A percentile compares a stretch with the other conserved stretches of the same genome.
These are phyloP conservation scores for Octomys mimax DNA, from an alignment of 2,797 vertebrate genomes.

Conservation along the genomic window DNA sequence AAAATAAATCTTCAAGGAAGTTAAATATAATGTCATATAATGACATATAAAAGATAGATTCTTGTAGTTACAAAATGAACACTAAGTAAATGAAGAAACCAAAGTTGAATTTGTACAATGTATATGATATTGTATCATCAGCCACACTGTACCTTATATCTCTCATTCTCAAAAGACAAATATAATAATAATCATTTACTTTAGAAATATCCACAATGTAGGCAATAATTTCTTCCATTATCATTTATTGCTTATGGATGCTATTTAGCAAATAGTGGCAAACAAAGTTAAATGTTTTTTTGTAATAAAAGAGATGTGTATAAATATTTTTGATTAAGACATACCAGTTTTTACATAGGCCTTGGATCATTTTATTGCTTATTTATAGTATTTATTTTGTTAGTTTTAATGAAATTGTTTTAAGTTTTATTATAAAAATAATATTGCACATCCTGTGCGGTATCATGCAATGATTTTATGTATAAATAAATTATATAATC, in stretches of 20 bases:
- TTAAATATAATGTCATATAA: neutral
- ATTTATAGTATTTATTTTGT: neutral
- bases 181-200: neutral
- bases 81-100: neutral
- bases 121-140: neutral
- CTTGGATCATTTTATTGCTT: neutral
- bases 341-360: neutral
- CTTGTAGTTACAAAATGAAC: neutral
- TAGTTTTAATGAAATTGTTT: neutral
- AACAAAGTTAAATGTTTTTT: neutral
- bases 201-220: neutral
- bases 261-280: neutral
- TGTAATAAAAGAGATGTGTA: neutral
- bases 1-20: neutral
- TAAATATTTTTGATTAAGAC: neutral
- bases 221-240: neutral
- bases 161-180: neutral
- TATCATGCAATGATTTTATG: neutral
- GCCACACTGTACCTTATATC: neutral
- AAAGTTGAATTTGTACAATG: neutral
- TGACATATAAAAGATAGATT: neutral
- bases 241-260: neutral
- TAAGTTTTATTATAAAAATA: neutral
- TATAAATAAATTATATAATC: neutral
- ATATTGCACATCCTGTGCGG: neutral